Evolutionary conservation across 2,113 vertebrate genomes (phyloP).

Genomic region (Paraplagusia blochii): DNA sequence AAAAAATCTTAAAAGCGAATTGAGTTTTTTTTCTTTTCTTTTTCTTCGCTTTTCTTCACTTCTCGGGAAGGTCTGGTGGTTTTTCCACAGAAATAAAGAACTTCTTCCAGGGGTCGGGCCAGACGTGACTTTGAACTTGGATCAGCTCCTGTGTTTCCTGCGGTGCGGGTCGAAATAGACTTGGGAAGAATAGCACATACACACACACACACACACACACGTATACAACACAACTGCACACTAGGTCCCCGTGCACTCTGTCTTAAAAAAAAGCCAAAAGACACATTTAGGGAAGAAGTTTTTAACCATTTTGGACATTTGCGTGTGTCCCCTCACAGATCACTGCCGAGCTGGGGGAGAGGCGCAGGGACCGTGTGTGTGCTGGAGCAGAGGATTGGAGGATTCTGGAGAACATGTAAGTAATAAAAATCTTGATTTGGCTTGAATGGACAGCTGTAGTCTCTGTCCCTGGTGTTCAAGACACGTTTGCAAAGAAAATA

Average conservation of each 20-base stretch:
- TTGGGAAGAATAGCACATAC: constrained; percentile 79
- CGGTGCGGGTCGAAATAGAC: constrained; percentile 84
- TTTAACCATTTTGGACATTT: constrained; percentile 39
- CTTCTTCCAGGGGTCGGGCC: constrained; percentile 82
- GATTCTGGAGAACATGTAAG: constrained; percentile 64
- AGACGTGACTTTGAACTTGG: constrained; percentile 99
- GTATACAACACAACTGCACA: too few species aligned
- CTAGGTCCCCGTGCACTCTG: not conserved
- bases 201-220: too few species aligned
- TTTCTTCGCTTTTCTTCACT: constrained; percentile 4
- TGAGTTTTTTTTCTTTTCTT: constrained; percentile 39
- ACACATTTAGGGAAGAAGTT: constrained; percentile 6
- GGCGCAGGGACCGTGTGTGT: constrained; percentile 32
- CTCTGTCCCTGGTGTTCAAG: constrained; percentile 6
- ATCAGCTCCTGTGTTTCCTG: constrained; percentile 91
- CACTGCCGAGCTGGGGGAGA: constrained; percentile 33
- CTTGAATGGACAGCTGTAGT: constrained; percentile 33
- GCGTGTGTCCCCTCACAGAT: constrained; percentile 33
- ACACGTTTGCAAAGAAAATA: constrained; percentile 18
- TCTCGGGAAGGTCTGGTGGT: constrained; percentile 74
- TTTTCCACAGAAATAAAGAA: constrained; percentile 85
- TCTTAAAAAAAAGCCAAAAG: constrained; percentile 22
- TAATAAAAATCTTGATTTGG: constrained; percentile 62
- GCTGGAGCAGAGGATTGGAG: constrained; percentile 34
- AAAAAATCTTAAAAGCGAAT: constrained; percentile 54